Conservation (phyloP, 2,113 vertebrate species). For the Sylvietta virens region DNA sequence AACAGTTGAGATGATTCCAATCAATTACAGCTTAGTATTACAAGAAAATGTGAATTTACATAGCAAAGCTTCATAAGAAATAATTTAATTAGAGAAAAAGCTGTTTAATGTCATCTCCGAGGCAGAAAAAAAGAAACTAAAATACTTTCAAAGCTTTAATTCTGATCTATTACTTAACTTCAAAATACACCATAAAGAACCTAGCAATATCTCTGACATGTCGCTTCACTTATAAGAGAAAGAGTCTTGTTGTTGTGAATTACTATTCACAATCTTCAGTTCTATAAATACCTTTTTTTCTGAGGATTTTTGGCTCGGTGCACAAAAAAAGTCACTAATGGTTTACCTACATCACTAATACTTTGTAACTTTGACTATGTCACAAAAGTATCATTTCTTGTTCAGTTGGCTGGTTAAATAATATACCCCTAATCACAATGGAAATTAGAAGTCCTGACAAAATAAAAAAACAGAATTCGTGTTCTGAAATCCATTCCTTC, state of each 20-base stretch:
- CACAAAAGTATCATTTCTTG: background rate
- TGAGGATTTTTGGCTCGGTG: background rate
- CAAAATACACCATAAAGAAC: background rate
- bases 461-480: background rate
- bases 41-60: background rate
- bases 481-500: background rate
- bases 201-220: background rate
- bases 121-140: background rate
- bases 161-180: background rate
- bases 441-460: background rate
- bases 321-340: background rate
- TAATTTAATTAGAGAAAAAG: background rate
- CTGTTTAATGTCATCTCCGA: background rate
- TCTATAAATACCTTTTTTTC: background rate
- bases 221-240: background rate
- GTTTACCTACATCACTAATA: background rate
- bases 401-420: background rate
- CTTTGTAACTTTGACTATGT: background rate
- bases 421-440: background rate
- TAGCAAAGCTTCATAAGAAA: background rate
- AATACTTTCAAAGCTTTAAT: background rate
- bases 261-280: background rate
- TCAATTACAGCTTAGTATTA: background rate
- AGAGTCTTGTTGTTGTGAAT: background rate
- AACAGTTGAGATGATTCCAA: accelerated